Evolutionary conservation across 2,797 vertebrate species (phyloP).

Genomic region (Phrynocephalus forsythii): DNA sequence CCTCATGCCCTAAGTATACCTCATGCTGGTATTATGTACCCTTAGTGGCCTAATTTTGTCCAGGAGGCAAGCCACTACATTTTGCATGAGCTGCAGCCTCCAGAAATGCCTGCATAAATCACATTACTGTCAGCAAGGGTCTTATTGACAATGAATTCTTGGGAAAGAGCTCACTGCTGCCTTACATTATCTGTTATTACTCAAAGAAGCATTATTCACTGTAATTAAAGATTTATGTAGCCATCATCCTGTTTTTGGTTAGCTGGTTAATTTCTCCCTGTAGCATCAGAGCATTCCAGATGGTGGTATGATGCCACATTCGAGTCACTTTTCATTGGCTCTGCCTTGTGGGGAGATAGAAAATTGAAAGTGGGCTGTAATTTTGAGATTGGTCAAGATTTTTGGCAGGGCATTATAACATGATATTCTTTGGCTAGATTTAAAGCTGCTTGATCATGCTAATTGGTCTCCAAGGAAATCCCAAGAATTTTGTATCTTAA

Average conservation of each 20-base stretch:
- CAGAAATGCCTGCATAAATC: constrained; percentile 18
- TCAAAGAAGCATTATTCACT: constrained; percentile 20
- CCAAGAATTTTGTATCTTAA: constrained; percentile 36
- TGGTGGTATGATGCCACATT: background rate
- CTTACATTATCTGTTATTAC: constrained; percentile 15
- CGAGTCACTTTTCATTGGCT: constrained; percentile 3
- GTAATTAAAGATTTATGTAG: constrained; percentile 21
- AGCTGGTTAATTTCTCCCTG: background rate
- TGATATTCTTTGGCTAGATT: constrained; percentile 28
- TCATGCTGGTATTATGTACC: constrained; percentile 19
- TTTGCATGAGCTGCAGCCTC: constrained; percentile 12
- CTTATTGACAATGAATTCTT: constrained; percentile 21
- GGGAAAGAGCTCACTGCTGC: constrained; percentile 5
- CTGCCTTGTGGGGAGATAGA: background rate
- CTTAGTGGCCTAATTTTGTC: constrained; percentile 13
- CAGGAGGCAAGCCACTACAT: constrained; percentile 20
- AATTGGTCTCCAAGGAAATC: constrained; percentile 39
- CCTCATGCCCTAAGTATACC: constrained; percentile 7
- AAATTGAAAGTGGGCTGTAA: background rate
- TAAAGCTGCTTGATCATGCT: constrained; percentile 28
- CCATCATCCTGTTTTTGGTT: background rate
- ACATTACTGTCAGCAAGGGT: constrained; percentile 24
- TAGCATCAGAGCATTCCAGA: background rate
- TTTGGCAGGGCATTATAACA: constrained; percentile 5
- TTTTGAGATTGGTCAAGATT: background rate